phyloP scores from a whole-genome alignment of 1,140 invertebrate genomes.

The Hypsibius dujardini region DNA sequence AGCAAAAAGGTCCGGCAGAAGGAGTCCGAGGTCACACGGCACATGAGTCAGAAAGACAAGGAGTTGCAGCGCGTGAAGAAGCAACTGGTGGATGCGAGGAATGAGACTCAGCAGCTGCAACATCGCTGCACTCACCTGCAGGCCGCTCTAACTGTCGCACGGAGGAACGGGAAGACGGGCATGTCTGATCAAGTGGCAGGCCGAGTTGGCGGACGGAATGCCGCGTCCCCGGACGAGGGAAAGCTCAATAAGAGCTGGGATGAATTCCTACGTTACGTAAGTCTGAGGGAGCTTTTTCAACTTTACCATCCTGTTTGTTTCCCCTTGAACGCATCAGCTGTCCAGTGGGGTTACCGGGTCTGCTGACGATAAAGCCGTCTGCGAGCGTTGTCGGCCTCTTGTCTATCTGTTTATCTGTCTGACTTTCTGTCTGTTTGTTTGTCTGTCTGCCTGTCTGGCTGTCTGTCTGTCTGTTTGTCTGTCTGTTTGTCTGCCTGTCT shows the following conservation, averaged over 20 bases:
- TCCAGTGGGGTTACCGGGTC: too few species aligned
- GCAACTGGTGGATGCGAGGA: background rate
- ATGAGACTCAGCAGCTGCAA: background rate
- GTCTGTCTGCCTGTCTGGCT: too few species aligned
- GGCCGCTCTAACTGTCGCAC: background rate
- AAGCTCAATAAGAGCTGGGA: background rate
- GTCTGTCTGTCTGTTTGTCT: too few species aligned
- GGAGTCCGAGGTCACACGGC: background rate
- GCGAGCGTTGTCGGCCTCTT: too few species aligned
- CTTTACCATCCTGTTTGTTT: too few species aligned
- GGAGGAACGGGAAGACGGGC: background rate
- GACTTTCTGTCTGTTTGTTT: too few species aligned
- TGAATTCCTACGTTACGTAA: slow-evolving; percentile 4
- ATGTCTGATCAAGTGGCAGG: slow-evolving; percentile 12
- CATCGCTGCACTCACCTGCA: background rate
- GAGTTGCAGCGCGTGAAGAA: background rate
- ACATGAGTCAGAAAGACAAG: slow-evolving; percentile 10
- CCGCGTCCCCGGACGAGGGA: background rate
- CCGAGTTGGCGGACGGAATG: background rate
- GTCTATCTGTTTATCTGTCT: too few species aligned
- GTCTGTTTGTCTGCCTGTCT: too few species aligned
- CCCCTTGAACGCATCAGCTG: too few species aligned
- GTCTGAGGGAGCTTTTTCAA: background rate
- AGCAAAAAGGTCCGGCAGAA: background rate
- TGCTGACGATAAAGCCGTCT: too few species aligned